A percentile compares a stretch with the other conserved stretches of the same genome.
phyloP scores from a whole-genome alignment of 2,797 vertebrate genomes.

The Cossypha polioptera region DNA sequence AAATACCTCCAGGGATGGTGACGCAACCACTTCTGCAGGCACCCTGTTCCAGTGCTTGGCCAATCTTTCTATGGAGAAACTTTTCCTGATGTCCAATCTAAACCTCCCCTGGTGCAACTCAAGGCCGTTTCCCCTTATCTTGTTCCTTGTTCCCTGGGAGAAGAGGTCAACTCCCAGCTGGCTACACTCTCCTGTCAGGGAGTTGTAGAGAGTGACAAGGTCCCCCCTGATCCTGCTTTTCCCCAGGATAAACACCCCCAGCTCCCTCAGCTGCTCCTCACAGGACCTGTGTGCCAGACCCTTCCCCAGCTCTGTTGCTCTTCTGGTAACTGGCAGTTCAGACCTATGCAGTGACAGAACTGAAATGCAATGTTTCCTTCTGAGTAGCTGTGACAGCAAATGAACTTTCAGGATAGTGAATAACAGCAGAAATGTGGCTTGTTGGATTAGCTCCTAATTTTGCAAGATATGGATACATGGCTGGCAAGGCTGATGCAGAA shows the following conservation, averaged over 20 bases:
- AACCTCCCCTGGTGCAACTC: background rate
- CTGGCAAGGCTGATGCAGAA: background rate
- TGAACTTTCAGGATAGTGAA: background rate
- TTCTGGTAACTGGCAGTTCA: background rate
- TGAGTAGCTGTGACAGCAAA: background rate
- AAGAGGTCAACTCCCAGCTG: fast-evolving
- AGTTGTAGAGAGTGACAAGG: fast-evolving
- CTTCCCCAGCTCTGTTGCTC: fast-evolving
- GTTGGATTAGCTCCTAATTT: background rate
- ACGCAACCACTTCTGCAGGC: background rate
- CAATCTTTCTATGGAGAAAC: background rate
- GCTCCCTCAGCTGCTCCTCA: fast-evolving
- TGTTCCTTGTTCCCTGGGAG: fast-evolving
- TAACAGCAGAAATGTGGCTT: background rate
- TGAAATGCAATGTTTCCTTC: background rate
- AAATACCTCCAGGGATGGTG: background rate
- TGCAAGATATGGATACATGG: background rate
- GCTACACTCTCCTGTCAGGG: fast-evolving
- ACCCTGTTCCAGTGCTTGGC: background rate
- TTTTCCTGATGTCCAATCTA: background rate
- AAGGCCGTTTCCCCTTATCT: background rate
- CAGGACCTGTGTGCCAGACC: background rate
- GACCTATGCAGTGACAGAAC: background rate
- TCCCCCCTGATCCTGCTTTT: fast-evolving
- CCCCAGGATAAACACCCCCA: fast-evolving